phyloP scores from a whole-genome alignment of 1,140 invertebrate genomes.

The Drosophila melanica region DNA sequence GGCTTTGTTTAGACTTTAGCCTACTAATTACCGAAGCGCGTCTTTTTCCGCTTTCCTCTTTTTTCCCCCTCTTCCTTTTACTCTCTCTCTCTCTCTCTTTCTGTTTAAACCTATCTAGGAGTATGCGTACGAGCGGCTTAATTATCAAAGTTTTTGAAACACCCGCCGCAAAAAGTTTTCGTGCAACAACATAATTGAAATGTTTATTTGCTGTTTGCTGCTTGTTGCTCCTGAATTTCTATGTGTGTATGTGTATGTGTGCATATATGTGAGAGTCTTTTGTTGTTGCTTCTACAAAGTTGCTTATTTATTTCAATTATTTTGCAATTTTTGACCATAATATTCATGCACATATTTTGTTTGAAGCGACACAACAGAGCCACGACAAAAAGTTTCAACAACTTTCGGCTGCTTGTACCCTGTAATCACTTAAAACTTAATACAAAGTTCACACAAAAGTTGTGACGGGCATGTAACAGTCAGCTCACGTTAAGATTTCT shows the following conservation, averaged over 20 bases:
- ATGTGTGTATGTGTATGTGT: slow-evolving; percentile 11
- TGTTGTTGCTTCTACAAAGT: slow-evolving; percentile 34
- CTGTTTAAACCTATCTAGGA: neutral
- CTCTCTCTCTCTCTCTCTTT: neutral
- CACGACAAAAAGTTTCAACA: neutral
- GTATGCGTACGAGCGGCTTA: slow-evolving; percentile 44
- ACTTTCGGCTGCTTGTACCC: slow-evolving; percentile 23
- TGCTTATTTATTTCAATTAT: slow-evolving; percentile 72
- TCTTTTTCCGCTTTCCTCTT: neutral
- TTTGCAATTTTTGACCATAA: slow-evolving; percentile 66
- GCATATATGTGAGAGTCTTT: neutral
- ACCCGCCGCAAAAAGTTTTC: slow-evolving; percentile 41
- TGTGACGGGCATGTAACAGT: neutral
- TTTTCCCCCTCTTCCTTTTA: neutral
- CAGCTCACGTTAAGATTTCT: neutral
- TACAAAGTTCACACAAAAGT: neutral
- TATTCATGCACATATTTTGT: slow-evolving; percentile 46
- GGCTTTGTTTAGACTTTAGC: slow-evolving; percentile 61
- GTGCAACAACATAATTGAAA: slow-evolving; percentile 74
- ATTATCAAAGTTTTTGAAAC: slow-evolving; percentile 66
- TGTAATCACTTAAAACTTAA: neutral
- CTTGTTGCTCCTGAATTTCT: neutral
- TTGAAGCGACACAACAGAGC: neutral
- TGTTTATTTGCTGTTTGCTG: slow-evolving; percentile 66
- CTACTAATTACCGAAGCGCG: slow-evolving; percentile 62